A percentile compares a stretch with the other conserved stretches of the same genome.
Evolutionary conservation across 2,113 vertebrate genomes (phyloP).

Genomic region (Phaethornis superciliosus): DNA sequence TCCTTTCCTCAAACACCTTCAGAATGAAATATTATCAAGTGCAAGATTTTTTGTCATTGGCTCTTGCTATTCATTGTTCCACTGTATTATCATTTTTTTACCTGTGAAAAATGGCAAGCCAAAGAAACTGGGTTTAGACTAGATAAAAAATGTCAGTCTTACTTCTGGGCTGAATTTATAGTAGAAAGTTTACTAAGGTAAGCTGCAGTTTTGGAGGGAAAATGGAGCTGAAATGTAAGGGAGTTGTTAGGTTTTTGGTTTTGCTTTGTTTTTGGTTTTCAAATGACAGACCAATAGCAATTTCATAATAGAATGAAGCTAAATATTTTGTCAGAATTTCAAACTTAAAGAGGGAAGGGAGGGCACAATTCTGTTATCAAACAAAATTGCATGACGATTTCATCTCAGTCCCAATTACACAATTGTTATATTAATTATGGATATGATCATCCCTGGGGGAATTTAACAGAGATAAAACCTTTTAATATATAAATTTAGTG

Average conservation of each 20-base stretch:
- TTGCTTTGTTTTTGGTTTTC: neutral
- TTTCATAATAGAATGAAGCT: neutral
- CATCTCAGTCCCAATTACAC: neutral
- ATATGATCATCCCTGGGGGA: neutral
- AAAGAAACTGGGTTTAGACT: neutral
- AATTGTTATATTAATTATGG: neutral
- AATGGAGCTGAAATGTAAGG: neutral
- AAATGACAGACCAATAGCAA: neutral
- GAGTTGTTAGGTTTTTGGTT: no score
- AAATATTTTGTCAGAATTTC: neutral
- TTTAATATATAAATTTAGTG: neutral
- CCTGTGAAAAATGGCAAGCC: neutral
- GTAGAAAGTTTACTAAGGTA: neutral
- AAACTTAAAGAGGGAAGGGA: neutral
- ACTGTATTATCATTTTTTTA: neutral
- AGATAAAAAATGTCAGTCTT: neutral
- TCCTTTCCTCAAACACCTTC: neutral
- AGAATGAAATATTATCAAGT: neutral
- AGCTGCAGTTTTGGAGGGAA: neutral
- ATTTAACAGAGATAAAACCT: neutral
- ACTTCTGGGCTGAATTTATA: neutral
- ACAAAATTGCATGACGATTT: neutral
- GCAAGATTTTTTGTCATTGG: neutral
- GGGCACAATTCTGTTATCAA: neutral
- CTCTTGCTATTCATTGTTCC: neutral